These are phyloP conservation scores for Nesidiocoris tenuis DNA, from an alignment of 2,888 invertebrate genomes.

Conservation along the genomic window DNA sequence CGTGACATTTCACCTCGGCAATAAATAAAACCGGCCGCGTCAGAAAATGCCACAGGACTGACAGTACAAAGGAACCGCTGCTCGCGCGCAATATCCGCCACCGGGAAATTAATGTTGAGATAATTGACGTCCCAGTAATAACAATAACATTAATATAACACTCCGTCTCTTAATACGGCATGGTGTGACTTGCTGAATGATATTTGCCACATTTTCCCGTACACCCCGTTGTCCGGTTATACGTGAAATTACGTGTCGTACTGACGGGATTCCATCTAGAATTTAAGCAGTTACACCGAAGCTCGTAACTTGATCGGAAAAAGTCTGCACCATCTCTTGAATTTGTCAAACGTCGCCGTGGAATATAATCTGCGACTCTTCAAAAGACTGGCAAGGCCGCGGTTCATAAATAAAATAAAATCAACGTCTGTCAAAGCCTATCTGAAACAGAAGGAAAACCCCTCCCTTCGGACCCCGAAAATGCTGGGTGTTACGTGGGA, in stretches of 20 bases:
- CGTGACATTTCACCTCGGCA: not conserved
- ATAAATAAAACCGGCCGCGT: not conserved
- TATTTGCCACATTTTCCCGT: too few species aligned
- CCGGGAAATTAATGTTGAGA: too few species aligned
- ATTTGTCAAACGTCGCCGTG: not conserved
- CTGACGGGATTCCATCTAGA: too few species aligned
- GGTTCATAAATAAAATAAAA: slow-evolving; percentile 35
- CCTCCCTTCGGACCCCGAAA: not conserved
- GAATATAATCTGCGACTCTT: not conserved
- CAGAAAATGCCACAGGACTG: not conserved
- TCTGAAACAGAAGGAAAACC: not conserved
- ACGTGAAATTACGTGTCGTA: too few species aligned
- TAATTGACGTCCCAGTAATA: too few species aligned
- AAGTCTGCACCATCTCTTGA: too few species aligned
- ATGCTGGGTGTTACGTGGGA: not conserved
- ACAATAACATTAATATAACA: too few species aligned
- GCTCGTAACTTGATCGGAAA: too few species aligned
- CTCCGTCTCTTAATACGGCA: too few species aligned
- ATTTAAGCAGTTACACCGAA: too few species aligned
- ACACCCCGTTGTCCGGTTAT: too few species aligned
- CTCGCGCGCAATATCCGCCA: not conserved
- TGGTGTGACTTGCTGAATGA: too few species aligned
- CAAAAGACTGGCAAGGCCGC: not conserved
- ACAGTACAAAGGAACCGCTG: not conserved
- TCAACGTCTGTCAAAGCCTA: slow-evolving; percentile 29